A percentile compares a stretch with the other conserved stretches of the same genome.
phyloP scores from a whole-genome alignment of 1,140 invertebrate genomes.

The Drosophila nikananu region DNA sequence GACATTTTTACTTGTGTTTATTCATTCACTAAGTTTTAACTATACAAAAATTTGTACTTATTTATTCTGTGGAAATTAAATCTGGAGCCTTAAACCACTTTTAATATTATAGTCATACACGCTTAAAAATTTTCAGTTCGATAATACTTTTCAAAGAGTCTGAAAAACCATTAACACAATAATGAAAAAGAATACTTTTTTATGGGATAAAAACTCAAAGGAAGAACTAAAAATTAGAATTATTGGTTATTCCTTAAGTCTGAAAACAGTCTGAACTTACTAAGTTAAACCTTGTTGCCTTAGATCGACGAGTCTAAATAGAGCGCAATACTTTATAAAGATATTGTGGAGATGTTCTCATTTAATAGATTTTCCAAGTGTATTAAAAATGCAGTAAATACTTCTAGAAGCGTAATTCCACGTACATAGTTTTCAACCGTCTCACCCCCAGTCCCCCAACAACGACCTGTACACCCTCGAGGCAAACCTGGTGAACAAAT shows the following conservation, averaged over 20 bases:
- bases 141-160: neutral
- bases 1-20: too few species aligned
- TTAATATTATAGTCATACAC: too few species aligned
- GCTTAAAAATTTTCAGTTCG: too few species aligned
- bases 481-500: constrained; percentile 92
- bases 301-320: neutral
- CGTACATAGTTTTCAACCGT: constrained; percentile 4
- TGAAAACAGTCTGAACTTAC: neutral
- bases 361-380: constrained; percentile 8
- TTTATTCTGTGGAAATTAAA: too few species aligned
- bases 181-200: too few species aligned
- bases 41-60: too few species aligned
- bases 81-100: too few species aligned
- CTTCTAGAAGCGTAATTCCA: neutral
- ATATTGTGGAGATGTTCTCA: neutral
- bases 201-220: neutral
- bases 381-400: neutral
- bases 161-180: too few species aligned
- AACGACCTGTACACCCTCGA: constrained; percentile 86
- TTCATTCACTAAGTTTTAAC: too few species aligned
- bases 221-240: neutral
- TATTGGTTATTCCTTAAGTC: too few species aligned
- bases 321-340: too few species aligned
- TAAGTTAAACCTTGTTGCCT: neutral
- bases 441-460: constrained; percentile 49